These are phyloP conservation scores for Thymallus thymallus DNA, from an alignment of 2,113 vertebrate genomes.

Conservation along the genomic window DNA sequence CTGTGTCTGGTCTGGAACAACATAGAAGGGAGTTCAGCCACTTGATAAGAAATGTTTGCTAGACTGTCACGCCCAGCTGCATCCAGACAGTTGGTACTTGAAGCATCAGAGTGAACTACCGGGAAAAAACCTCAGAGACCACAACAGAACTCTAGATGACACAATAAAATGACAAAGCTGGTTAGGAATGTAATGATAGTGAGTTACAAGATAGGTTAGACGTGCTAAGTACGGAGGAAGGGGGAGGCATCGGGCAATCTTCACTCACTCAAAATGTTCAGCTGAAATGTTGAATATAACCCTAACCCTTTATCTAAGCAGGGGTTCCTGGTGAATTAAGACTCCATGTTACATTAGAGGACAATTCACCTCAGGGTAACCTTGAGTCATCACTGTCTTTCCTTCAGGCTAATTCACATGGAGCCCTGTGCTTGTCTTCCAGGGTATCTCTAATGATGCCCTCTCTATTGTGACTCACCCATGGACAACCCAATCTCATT, in stretches of 20 bases:
- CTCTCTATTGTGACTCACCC: no score
- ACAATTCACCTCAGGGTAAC: no score
- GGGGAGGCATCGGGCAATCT: background rate
- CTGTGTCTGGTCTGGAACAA: conserved; percentile 1
- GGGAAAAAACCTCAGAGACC: conserved; percentile 43
- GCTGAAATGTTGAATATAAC: no score
- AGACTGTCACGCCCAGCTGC: conserved; percentile 21
- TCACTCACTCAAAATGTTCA: background rate
- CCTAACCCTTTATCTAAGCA: no score
- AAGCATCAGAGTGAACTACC: no score
- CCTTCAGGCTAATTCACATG: no score
- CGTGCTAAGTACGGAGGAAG: background rate
- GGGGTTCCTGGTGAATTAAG: no score
- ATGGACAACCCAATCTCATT: no score
- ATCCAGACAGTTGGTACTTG: background rate
- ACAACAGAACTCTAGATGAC: conserved; percentile 35
- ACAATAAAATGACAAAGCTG: background rate
- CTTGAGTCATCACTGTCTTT: no score
- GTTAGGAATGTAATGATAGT: background rate
- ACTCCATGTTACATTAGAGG: no score
- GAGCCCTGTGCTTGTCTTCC: no score
- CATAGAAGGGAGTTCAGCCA: background rate
- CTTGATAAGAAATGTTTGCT: background rate
- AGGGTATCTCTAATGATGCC: no score
- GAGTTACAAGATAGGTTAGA: background rate